Conservation (phyloP, 2,888 invertebrate species). For the Hoplodrina ambigua region DNA sequence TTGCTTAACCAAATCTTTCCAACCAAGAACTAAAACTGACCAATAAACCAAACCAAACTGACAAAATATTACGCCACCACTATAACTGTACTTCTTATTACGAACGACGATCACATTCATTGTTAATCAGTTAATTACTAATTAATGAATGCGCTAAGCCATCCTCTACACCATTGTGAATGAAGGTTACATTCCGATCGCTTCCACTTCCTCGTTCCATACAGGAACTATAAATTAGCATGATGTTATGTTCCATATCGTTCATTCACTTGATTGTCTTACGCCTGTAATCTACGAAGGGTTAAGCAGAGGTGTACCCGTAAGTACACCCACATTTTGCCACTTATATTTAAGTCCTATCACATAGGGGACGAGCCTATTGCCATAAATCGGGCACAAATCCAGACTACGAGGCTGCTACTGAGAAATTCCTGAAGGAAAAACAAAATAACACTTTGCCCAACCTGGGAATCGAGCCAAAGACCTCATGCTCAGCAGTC, state of each 20-base stretch:
- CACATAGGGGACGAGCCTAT: no score
- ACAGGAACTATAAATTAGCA: conserved; percentile 50
- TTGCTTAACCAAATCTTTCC: no score
- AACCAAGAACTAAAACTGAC: background rate
- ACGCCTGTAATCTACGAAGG: no score
- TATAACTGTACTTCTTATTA: conserved; percentile 44
- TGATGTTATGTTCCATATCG: conserved; percentile 22
- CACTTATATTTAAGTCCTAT: no score
- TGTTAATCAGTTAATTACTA: conserved; percentile 47
- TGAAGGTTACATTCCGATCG: conserved; percentile 50
- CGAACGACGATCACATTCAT: conserved; percentile 32
- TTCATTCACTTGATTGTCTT: conserved; percentile 22
- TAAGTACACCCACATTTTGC: no score
- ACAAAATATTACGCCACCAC: conserved; percentile 1
- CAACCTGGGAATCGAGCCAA: no score
- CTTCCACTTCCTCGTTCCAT: conserved; percentile 58
- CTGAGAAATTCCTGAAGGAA: no score
- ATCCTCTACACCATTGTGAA: conserved; percentile 34
- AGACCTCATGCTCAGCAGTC: no score
- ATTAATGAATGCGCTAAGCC: conserved; percentile 45
- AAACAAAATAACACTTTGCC: no score
- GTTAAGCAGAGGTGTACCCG: no score
- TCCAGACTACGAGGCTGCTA: no score
- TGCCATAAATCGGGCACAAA: no score
- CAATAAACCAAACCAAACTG: background rate